Base-by-base conservation (phyloP, 2,113 vertebrate species). In the Lampris megalopsis region DNA sequence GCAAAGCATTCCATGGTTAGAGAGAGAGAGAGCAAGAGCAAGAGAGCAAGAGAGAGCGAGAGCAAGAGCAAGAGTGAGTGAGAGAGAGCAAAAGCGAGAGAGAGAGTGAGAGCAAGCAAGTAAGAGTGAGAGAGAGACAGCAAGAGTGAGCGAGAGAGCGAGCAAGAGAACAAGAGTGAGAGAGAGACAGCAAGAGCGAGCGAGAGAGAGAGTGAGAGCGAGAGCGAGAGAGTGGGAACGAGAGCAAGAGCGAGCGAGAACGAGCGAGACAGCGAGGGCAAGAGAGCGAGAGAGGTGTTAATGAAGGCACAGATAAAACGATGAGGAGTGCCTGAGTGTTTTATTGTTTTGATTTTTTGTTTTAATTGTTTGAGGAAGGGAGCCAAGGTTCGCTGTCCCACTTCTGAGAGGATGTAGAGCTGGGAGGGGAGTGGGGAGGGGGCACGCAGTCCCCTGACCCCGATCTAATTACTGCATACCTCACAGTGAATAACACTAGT, bases 381-480 rank as follows among this genome's bases (percentile, higher is more conserved):
- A 48, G 47, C 48, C 58, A 63, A 63, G 63, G 49, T 53, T 80
- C 60, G 48, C 38, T 5, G 4, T 62, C 66, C 52, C 62, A 49
- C 76, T 75, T 80, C 56, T 86, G 68, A 45, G 63, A 78, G 42
- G 77, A 74, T 57, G 71, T 10, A 72, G 71, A 66, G 0, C 5
- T 5, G 63, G 52, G 64, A 54, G 37, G 63, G 68, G 50, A 66
- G 61, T 24, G 58, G 52, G 71, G 38, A 59, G 60, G 72, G 87
- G 71, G 70, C 75, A 71, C 65, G 59, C 58, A 75, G 87, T 89
- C 85, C 86, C 79, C 52, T 90, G 88, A 88, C 88, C 86, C 87
- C 73, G 24, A 66, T 71, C 81, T 92, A 91, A 94, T 93, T 90
- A 92, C 81, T 80, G 86, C 89, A 90, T 83, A 85, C 83, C 83